Evolutionary conservation across 2,797 vertebrate genomes (phyloP).

Genomic region (Bovichtus diacanthus): DNA sequence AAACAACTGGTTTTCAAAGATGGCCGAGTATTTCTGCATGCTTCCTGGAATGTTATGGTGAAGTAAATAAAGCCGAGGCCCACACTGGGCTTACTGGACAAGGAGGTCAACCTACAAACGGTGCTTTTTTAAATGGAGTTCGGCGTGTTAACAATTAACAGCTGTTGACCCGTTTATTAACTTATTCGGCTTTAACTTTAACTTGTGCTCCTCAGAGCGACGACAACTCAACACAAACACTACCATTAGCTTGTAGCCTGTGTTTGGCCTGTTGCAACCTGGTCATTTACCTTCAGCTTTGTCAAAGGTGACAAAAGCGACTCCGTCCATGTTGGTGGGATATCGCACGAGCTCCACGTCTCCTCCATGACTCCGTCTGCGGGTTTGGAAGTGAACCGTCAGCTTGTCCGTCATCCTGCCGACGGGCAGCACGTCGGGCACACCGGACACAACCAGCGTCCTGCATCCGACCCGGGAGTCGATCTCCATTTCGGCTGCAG

Average conservation of each 20-base stretch:
- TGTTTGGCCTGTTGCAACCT: neutral
- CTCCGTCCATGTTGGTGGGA: constrained; percentile 60
- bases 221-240: too few relatives aligned
- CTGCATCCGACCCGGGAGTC: neutral
- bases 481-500: neutral
- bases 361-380: constrained; percentile 64
- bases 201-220: neutral
- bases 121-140: neutral
- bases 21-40: fast-evolving
- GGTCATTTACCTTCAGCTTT: constrained; percentile 63
- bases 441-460: constrained; percentile 72
- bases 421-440: constrained; percentile 43
- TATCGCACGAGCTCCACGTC: constrained; percentile 64
- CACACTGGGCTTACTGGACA: neutral
- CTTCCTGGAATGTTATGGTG: too few relatives aligned
- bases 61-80: neutral
- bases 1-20: neutral
- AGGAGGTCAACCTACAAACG: neutral
- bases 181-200: neutral
- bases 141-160: fast-evolving
- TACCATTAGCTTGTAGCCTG: neutral
- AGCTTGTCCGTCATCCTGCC: constrained; percentile 67
- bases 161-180: neutral
- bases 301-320: constrained; percentile 73
- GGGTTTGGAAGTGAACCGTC: constrained; percentile 69